These are phyloP conservation scores for Stictocephala bisonia DNA, from an alignment of 2,888 invertebrate species.

Conservation along the genomic window DNA sequence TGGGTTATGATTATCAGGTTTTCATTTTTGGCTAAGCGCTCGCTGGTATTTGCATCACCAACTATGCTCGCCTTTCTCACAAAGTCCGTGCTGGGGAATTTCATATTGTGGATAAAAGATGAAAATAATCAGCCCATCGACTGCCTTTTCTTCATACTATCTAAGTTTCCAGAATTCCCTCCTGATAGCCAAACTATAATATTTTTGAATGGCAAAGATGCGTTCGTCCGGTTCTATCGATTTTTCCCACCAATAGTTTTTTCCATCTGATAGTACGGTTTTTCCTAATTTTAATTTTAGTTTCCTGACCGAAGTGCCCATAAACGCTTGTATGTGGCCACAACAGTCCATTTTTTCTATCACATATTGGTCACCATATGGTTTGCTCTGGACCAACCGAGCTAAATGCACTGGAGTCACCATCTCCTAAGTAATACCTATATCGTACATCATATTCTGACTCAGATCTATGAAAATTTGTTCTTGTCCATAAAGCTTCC, in stretches of 20 bases:
- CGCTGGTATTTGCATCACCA: slow-evolving; percentile 33
- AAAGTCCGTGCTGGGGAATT: background rate
- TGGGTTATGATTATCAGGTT: background rate
- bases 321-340: background rate
- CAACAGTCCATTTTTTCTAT: slow-evolving; percentile 34
- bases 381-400: background rate
- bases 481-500: background rate
- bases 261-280: slow-evolving; percentile 9
- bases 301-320: background rate
- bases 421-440: slow-evolving; percentile 12
- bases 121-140: slow-evolving; percentile 8
- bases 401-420: slow-evolving; percentile 1
- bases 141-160: slow-evolving; percentile 1
- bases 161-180: slow-evolving; percentile 16
- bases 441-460: slow-evolving; percentile 4
- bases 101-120: slow-evolving; percentile 7
- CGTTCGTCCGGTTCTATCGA: slow-evolving; percentile 4
- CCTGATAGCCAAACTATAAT: slow-evolving; percentile 26
- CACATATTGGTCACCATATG: slow-evolving; percentile 3
- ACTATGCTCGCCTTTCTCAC: background rate
- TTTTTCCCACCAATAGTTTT: slow-evolving; percentile 17
- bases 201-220: slow-evolving; percentile 1
- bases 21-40: background rate
- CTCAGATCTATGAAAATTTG: background rate
- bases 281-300: slow-evolving; percentile 8